These are phyloP conservation scores for Stomorhina lunata DNA, from an alignment of 2,888 invertebrate species.

Conservation along the genomic window DNA sequence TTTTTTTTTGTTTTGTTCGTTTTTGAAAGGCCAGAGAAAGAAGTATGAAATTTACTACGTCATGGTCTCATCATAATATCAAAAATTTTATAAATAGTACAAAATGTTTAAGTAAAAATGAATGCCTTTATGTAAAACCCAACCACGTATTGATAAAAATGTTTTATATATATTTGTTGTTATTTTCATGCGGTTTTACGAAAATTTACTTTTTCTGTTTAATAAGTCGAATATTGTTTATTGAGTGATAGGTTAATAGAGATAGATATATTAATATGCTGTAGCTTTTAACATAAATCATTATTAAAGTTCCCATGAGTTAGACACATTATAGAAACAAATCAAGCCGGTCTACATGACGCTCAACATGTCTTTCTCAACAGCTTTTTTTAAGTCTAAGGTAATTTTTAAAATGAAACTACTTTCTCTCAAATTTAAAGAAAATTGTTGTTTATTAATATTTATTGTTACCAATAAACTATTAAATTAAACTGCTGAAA, in stretches of 20 bases:
- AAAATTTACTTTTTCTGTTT: conserved; percentile 7
- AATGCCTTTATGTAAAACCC: neutral
- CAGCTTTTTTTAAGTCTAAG: neutral
- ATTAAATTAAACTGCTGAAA: neutral
- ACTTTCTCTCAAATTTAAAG: neutral
- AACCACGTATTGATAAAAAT: neutral
- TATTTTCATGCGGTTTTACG: neutral
- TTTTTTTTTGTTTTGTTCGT: neutral
- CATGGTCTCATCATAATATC: neutral
- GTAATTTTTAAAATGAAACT: neutral
- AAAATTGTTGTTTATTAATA: neutral
- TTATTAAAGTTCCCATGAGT: neutral
- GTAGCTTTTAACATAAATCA: conserved; percentile 6
- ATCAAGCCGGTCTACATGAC: neutral
- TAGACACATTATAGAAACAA: neutral
- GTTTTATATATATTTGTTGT: neutral
- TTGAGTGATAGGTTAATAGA: too few species aligned
- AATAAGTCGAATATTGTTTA: neutral
- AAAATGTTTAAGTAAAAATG: neutral
- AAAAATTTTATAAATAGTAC: neutral
- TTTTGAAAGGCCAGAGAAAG: neutral
- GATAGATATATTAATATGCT: too few species aligned
- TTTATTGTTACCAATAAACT: neutral
- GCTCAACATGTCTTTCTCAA: neutral
- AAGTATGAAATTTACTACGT: conserved; percentile 26